Percentiles rank a stretch among this genome's conserved stretches.
Conservation (phyloP, 2,888 invertebrate genomes). For the Myathropa florea region DNA sequence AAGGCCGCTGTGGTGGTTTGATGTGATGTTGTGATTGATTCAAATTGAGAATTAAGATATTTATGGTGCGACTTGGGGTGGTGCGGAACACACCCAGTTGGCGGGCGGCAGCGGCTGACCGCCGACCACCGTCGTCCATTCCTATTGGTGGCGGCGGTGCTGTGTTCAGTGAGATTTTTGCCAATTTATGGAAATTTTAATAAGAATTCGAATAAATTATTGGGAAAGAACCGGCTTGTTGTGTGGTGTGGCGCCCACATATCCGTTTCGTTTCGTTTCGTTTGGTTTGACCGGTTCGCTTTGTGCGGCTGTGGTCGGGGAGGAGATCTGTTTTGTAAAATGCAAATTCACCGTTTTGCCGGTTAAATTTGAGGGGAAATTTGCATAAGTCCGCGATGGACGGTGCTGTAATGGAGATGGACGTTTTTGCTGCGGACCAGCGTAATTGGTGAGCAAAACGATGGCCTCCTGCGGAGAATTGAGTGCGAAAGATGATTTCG, state of each 20-base stretch:
- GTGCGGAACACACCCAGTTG: background rate
- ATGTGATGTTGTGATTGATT: slow-evolving; percentile 43
- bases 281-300: slow-evolving; percentile 5
- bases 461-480: background rate
- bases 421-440: slow-evolving; percentile 6
- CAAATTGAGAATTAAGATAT: slow-evolving; percentile 43
- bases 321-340: slow-evolving; percentile 7
- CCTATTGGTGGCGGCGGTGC: background rate
- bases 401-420: background rate
- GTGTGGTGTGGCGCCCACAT: slow-evolving; percentile 27
- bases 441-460: slow-evolving; percentile 12
- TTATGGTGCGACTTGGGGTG: slow-evolving; percentile 26
- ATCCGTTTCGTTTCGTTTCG: slow-evolving; percentile 12
- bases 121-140: background rate
- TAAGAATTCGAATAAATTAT: slow-evolving; percentile 8
- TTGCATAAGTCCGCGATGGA: slow-evolving; percentile 12
- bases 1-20: background rate
- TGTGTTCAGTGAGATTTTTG: background rate
- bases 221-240: background rate
- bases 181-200: slow-evolving; percentile 9
- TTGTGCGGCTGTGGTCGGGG: background rate
- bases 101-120: background rate
- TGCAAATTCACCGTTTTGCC: slow-evolving; percentile 23
- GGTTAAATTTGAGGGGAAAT: slow-evolving; percentile 6
- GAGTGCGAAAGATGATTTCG: background rate